Evolutionary conservation across 2,888 invertebrate species (phyloP).

Genomic region (Agonopterix heracliana): DNA sequence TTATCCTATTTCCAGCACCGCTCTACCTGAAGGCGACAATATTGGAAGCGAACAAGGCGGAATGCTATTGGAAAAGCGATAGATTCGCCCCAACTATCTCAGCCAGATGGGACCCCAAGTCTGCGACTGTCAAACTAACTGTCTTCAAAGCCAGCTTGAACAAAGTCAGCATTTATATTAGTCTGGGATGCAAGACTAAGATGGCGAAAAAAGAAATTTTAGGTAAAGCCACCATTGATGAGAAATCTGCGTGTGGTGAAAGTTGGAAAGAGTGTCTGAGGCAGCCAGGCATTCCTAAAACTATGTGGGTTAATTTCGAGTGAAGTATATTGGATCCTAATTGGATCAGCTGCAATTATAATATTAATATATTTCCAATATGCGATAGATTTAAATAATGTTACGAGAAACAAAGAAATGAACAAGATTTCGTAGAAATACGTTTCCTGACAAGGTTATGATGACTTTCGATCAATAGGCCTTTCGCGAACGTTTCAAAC

Average conservation of each 20-base stretch:
- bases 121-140: conserved; percentile 78
- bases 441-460: too few relatives aligned
- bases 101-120: conserved; percentile 83
- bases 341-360: too few relatives aligned
- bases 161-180: conserved; percentile 79
- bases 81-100: conserved; percentile 84
- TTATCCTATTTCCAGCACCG: conserved; percentile 67
- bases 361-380: too few relatives aligned
- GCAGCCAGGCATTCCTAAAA: conserved; percentile 73
- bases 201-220: conserved; percentile 81
- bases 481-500: too few relatives aligned
- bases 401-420: too few relatives aligned
- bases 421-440: too few relatives aligned
- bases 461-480: too few relatives aligned
- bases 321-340: conserved; percentile 22
- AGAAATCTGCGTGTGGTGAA: conserved; percentile 73
- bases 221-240: conserved; percentile 80
- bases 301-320: conserved; percentile 77
- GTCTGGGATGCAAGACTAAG: conserved; percentile 80
- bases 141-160: conserved; percentile 79
- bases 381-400: too few relatives aligned
- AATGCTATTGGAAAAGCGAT: conserved; percentile 83
- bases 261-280: conserved; percentile 79
- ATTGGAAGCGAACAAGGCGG: conserved; percentile 79
- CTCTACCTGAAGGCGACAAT: conserved; percentile 87